Evolutionary conservation across 2,113 vertebrate genomes (phyloP), one percentile per base, ranked within the genome.

Genomic region (Arothron firmamentum): DNA sequence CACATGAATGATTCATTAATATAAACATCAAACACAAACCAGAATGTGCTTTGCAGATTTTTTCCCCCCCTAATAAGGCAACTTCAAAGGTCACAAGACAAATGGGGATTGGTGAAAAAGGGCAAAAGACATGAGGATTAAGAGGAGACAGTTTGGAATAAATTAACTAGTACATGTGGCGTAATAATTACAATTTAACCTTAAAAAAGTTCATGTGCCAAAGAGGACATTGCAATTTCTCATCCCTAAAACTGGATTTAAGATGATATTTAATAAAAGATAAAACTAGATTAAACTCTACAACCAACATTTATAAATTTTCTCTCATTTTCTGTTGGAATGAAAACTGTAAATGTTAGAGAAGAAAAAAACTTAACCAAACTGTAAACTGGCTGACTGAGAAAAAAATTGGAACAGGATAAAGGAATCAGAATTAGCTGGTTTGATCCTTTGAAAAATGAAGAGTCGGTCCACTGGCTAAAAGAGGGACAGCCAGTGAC

Each of bases 401-500:
- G 25, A 28, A 28, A 28, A 28, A 28, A 28, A 23, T 28, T 5
- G 3, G 25, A 80, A 78, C 68, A 65, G 72, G 72, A 80, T 72
- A 76, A 60, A 70, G 54, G 58, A 67, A 72, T 85, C 82, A 80
- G 72, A 86, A 88, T 62, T 80, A 60, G 85, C 77, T 83, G 83
- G 79, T 80, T 76, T 73, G 67, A 81, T 72, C 42, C 8, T 84
- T 81, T 82, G 70, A 79, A 75, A 85, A 77, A 85, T 77, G 73
- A 85, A 78, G 83, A 25, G 78, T 71, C 64, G 64, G 74, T 79
- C 80, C 67, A 68, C 52, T 49, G 70, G 74, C 74, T 87, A 77
- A 89, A 91, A 91, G 83, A 90, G 78, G 89, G 88, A 88, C 88
- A 80, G 83, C 75, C 79, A 81, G 71, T 75, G 90, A 90, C 90